A percentile compares a stretch with the other conserved stretches of the same genome.
Conservation (phyloP, 2,888 invertebrate genomes). For the Bombylius major region DNA sequence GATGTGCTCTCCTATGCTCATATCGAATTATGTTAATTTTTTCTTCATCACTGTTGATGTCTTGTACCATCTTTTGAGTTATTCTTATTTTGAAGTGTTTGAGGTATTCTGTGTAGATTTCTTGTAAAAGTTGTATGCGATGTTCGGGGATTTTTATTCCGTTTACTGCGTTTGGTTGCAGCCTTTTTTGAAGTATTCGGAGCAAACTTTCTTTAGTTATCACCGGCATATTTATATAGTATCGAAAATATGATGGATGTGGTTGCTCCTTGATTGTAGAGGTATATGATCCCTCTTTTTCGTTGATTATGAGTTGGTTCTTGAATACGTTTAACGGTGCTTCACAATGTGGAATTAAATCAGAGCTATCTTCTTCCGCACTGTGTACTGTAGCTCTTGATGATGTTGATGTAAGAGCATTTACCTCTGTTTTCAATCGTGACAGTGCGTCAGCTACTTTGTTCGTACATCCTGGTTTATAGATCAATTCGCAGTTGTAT, state of each 20-base stretch:
- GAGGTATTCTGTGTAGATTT: conserved; percentile 3
- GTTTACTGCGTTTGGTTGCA: not conserved
- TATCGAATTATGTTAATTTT: conserved; percentile 3
- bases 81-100: not conserved
- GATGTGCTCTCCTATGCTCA: conserved; percentile 6
- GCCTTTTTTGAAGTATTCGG: not conserved
- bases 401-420: not conserved
- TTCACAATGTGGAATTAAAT: conserved; percentile 1
- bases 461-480: conserved; percentile 9
- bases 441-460: conserved; percentile 7
- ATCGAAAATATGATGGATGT: not conserved
- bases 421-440: not conserved
- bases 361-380: not conserved
- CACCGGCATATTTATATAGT: not conserved
- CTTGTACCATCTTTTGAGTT: conserved; percentile 3
- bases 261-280: not conserved
- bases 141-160: conserved; percentile 5
- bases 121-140: conserved; percentile 3
- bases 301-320: not conserved
- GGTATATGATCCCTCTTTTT: not conserved
- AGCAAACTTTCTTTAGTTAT: not conserved
- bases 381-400: not conserved
- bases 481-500: conserved; percentile 7
- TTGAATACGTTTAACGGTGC: conserved; percentile 1
- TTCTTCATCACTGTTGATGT: conserved; percentile 1